Conservation (phyloP, 2,113 vertebrate species). For the Prionailurus viverrinus region DNA sequence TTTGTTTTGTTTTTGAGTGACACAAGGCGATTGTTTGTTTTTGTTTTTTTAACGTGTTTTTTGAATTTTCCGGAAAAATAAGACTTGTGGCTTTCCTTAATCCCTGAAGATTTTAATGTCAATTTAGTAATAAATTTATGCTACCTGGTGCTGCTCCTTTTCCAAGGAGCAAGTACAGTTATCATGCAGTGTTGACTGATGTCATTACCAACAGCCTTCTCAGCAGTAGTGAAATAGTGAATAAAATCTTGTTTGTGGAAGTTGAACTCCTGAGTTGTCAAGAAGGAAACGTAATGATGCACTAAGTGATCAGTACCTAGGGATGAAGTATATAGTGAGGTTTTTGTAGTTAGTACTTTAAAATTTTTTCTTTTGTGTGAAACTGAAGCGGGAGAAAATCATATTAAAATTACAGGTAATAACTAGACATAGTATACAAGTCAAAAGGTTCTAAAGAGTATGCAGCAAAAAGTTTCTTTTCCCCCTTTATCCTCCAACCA, state of each 20-base stretch:
- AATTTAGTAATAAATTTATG: conserved; percentile 14
- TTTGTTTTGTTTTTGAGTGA: conserved; percentile 34
- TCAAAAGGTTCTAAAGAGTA: conserved; percentile 41
- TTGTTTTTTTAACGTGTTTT: not conserved
- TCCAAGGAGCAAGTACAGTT: conserved; percentile 2
- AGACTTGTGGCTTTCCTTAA: conserved; percentile 21
- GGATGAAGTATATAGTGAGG: conserved; percentile 9
- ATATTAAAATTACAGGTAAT: conserved; percentile 6
- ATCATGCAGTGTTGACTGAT: not conserved
- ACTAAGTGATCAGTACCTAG: conserved; percentile 20
- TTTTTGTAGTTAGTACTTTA: conserved; percentile 55
- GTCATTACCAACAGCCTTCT: conserved; percentile 34
- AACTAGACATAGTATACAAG: conserved; percentile 23
- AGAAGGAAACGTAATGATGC: conserved; percentile 4
- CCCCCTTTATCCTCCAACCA: not conserved
- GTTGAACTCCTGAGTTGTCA: conserved; percentile 54
- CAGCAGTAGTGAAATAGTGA: not conserved
- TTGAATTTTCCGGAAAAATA: conserved; percentile 48
- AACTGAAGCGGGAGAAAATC: conserved; percentile 9
- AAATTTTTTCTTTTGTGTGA: conserved; percentile 17
- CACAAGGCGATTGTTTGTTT: not conserved
- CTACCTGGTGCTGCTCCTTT: not conserved
- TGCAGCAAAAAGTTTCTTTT: conserved; percentile 55
- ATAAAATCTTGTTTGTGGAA: conserved; percentile 47
- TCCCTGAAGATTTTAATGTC: conserved; percentile 4